phyloP scores from a whole-genome alignment of 92 coral and sea anemone species.

The Bergia puertoricense region DNA sequence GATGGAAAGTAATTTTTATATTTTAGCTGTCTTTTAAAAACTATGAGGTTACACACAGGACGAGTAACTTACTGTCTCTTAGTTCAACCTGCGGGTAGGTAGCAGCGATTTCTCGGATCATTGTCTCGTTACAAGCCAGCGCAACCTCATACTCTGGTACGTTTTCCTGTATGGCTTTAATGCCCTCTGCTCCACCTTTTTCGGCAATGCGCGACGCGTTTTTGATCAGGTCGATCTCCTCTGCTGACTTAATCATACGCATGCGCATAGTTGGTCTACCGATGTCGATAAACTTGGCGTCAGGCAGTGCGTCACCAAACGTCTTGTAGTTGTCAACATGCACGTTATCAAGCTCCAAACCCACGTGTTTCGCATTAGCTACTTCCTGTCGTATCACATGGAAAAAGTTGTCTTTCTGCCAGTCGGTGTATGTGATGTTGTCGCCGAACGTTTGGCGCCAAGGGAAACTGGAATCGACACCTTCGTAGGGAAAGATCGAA shows the following conservation, averaged over 20 bases:
- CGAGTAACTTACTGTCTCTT: conserved; percentile 40
- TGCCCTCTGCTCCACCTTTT: conserved; percentile 31
- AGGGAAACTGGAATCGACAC: conserved; percentile 46
- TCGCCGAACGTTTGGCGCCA: conserved; percentile 45
- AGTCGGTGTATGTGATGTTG: conserved; percentile 43
- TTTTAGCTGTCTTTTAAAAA: too few relatives aligned
- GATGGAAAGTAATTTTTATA: too few relatives aligned
- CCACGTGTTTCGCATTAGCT: conserved; percentile 10
- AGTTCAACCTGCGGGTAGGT: conserved; percentile 35
- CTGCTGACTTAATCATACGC: conserved; percentile 51
- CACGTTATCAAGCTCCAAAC: conserved; percentile 29
- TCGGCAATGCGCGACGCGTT: conserved; percentile 45
- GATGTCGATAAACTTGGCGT: conserved; percentile 30
- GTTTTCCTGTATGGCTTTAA: conserved; percentile 12
- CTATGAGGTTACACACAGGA: neutral
- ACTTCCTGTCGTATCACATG: conserved; percentile 45
- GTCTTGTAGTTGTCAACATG: neutral
- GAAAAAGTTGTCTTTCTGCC: conserved; percentile 42
- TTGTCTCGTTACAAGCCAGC: conserved; percentile 17
- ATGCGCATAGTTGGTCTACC: conserved; percentile 35
- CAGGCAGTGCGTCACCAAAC: conserved; percentile 23
- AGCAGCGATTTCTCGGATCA: conserved; percentile 31
- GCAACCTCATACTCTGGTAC: conserved; percentile 40
- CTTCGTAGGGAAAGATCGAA: neutral
- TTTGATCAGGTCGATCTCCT: conserved; percentile 43